Conservation (phyloP, 2,797 vertebrate genomes). For the Fundulus diaphanus region DNA sequence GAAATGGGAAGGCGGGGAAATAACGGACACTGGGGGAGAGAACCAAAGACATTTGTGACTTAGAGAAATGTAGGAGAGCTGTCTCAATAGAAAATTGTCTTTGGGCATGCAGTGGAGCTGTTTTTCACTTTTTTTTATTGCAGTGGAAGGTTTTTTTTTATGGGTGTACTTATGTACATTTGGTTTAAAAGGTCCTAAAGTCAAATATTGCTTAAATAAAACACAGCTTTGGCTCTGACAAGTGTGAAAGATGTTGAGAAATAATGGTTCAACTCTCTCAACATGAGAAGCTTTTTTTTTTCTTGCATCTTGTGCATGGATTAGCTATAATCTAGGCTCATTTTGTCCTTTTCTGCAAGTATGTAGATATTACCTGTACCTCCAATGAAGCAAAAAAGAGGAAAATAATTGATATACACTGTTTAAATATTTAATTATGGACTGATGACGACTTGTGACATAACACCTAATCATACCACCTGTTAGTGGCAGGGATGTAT, state of each 20-base stretch:
- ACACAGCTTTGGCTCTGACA: background rate
- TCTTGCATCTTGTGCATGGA: too few species aligned
- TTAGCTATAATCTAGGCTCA: too few species aligned
- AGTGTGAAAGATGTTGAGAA: background rate
- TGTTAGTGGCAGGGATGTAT: too few species aligned
- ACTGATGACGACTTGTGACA: too few species aligned
- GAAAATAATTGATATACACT: too few species aligned
- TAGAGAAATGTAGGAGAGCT: constrained; percentile 19
- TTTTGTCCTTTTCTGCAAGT: too few species aligned
- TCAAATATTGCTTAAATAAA: background rate
- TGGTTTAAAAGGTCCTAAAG: background rate
- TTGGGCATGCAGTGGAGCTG: background rate
- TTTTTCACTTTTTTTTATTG: background rate
- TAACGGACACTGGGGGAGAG: background rate
- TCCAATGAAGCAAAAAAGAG: too few species aligned
- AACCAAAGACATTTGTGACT: constrained; percentile 15
- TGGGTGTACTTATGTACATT: too few species aligned
- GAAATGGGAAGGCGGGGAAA: constrained; percentile 6
- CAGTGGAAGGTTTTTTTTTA: background rate
- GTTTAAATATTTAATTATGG: too few species aligned
- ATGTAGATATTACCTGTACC: too few species aligned
- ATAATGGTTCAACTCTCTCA: too few species aligned
- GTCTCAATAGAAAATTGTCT: constrained; percentile 18
- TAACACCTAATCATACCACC: background rate
- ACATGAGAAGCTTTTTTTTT: too few species aligned